These are phyloP conservation scores for Acanthaster planci DNA, from an alignment of 35 echinoderm and acorn worm species.

Conservation along the genomic window DNA sequence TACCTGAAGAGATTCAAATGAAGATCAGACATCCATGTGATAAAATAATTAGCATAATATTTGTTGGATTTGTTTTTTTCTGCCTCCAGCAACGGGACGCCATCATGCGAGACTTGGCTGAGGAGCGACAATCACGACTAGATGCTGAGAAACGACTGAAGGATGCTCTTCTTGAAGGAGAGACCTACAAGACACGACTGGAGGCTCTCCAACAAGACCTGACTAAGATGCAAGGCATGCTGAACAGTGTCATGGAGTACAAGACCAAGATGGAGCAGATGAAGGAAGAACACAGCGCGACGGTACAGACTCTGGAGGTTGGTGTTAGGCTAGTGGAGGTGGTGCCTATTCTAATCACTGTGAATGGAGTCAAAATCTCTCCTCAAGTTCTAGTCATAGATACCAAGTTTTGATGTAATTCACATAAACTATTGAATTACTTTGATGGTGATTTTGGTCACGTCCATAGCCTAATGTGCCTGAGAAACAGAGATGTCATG, in stretches of 20 bases:
- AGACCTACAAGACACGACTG: constrained; percentile 43
- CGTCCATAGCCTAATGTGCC: too few species aligned
- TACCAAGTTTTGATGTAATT: too few species aligned
- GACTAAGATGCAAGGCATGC: constrained; percentile 38
- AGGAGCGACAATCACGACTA: constrained; percentile 41
- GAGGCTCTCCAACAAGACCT: constrained; percentile 42
- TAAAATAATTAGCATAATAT: too few species aligned
- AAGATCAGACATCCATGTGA: too few species aligned
- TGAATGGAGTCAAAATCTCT: not conserved
- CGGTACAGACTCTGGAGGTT: constrained; percentile 39
- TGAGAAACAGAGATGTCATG: too few species aligned
- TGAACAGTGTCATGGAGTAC: constrained; percentile 49
- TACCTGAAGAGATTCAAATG: too few species aligned
- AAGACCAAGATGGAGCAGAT: constrained; percentile 51
- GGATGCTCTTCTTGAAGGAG: constrained; percentile 39
- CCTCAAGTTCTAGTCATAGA: too few species aligned
- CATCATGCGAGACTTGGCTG: constrained; percentile 46
- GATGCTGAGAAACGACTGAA: constrained; percentile 47
- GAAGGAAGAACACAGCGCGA: constrained; percentile 33
- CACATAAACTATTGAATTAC: not conserved
- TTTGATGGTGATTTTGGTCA: not conserved
- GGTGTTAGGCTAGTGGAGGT: not conserved
- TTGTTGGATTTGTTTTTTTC: not conserved
- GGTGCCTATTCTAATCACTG: not conserved
- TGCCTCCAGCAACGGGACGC: constrained; percentile 30